phyloP scores from a whole-genome alignment of 2,797 vertebrate species.

The Pitangus sulphuratus region DNA sequence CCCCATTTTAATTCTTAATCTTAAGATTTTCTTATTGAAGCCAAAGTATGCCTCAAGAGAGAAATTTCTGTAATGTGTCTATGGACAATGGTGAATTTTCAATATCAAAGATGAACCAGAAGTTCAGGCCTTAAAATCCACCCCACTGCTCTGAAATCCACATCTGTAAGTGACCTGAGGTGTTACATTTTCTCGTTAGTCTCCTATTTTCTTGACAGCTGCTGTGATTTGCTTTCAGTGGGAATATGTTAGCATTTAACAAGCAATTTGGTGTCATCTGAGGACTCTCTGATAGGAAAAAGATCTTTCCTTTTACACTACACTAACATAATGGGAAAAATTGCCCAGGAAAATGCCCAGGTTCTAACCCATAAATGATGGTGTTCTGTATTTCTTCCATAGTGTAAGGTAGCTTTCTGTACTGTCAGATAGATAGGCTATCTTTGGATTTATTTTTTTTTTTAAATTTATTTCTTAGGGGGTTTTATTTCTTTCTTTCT shows the following conservation, averaged over 20 bases:
- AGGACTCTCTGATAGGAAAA: neutral
- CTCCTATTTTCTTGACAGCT: neutral
- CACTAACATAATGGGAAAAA: neutral
- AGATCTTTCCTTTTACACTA: neutral
- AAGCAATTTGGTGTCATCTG: neutral
- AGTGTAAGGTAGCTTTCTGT: neutral
- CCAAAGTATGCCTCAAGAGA: neutral
- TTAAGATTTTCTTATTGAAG: neutral
- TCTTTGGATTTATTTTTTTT: neutral
- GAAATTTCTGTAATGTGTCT: neutral
- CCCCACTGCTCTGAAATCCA: neutral
- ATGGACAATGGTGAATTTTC: neutral
- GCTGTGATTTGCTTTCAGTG: neutral
- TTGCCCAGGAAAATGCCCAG: neutral
- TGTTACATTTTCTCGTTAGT: neutral
- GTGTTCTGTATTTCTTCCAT: neutral
- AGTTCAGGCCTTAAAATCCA: neutral
- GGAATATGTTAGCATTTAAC: neutral
- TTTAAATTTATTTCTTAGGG: neutral
- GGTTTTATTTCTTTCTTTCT: no score
- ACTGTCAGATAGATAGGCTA: neutral
- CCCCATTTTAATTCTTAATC: neutral
- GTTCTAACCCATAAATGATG: neutral
- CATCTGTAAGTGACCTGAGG: neutral
- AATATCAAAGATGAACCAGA: neutral